A percentile compares a stretch with the other conserved stretches of the same genome.
phyloP scores from a whole-genome alignment of 2,888 invertebrate species.

The Adelphocoris suturalis region DNA sequence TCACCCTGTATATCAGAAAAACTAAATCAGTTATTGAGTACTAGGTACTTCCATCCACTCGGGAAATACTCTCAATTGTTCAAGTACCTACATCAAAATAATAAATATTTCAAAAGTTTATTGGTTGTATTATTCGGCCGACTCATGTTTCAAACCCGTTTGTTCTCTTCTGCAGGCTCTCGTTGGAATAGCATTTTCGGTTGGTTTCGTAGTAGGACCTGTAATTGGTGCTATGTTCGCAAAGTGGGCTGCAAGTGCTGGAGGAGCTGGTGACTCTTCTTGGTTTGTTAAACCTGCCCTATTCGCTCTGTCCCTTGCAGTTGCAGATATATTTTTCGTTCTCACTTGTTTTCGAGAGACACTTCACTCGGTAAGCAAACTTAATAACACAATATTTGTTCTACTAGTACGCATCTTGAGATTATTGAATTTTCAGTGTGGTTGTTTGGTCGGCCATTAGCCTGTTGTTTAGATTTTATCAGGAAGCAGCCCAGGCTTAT shows the following conservation, averaged over 20 bases:
- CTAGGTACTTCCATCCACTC: too few species aligned
- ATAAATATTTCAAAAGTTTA: too few species aligned
- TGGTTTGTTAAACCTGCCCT: slow-evolving; percentile 92
- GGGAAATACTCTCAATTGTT: too few species aligned
- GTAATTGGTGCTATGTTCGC: slow-evolving; percentile 95
- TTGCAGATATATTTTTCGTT: slow-evolving; percentile 89
- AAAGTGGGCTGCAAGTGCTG: slow-evolving; percentile 81
- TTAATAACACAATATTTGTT: too few species aligned
- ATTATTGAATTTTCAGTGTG: too few species aligned
- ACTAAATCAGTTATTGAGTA: too few species aligned
- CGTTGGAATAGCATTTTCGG: slow-evolving; percentile 97
- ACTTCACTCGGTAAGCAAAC: slow-evolving; percentile 82
- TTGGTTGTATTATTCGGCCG: too few species aligned
- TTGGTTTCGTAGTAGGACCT: slow-evolving; percentile 98
- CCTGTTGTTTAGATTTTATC: not conserved
- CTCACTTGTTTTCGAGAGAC: slow-evolving; percentile 89
- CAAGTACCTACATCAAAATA: too few species aligned
- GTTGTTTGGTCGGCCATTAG: not conserved
- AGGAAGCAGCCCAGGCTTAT: too few species aligned
- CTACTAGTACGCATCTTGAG: too few species aligned
- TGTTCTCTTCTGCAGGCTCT: slow-evolving; percentile 85
- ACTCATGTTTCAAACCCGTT: too few species aligned
- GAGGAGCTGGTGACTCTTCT: slow-evolving; percentile 80
- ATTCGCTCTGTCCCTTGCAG: slow-evolving; percentile 86
- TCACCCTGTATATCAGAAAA: too few species aligned